Conservation (phyloP, 2,888 invertebrate species). For the Plusia festucae region DNA sequence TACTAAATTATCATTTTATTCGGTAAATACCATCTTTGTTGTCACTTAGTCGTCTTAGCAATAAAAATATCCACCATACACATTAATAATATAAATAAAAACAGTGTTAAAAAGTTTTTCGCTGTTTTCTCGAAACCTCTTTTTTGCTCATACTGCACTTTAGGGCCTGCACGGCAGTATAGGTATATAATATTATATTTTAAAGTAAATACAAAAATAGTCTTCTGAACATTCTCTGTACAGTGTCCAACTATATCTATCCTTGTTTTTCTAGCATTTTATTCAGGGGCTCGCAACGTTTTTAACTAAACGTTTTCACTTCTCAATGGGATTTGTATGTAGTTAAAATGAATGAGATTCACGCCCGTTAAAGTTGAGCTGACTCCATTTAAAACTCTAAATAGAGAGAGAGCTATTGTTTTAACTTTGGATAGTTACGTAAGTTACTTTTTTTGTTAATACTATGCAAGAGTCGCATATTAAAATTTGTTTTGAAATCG, state of each 20-base stretch:
- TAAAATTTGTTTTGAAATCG: not conserved
- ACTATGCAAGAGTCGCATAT: not conserved
- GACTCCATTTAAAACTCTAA: slow-evolving; percentile 47
- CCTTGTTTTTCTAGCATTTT: slow-evolving; percentile 61
- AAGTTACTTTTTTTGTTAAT: not conserved
- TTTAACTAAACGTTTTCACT: slow-evolving; percentile 62
- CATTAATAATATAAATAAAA: too few species aligned
- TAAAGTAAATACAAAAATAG: not conserved
- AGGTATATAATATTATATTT: too few species aligned
- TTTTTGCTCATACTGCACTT: too few species aligned
- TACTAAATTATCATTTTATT: too few species aligned
- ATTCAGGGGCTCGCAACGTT: slow-evolving; percentile 61
- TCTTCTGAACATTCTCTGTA: slow-evolving; percentile 30
- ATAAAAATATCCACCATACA: too few species aligned
- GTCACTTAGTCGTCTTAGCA: too few species aligned
- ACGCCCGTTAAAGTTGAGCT: slow-evolving; percentile 47
- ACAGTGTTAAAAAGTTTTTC: too few species aligned
- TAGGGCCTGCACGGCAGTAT: too few species aligned
- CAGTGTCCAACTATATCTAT: slow-evolving; percentile 26
- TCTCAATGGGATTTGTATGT: slow-evolving; percentile 57
- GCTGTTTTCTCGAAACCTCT: too few species aligned
- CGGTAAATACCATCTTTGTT: too few species aligned
- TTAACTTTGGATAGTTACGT: slow-evolving; percentile 6
- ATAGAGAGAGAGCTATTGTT: slow-evolving; percentile 30
- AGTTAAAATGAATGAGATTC: slow-evolving; percentile 57